Evolutionary conservation across 2,797 vertebrate genomes (phyloP).

Genomic region (Poeciliopsis turneri): DNA sequence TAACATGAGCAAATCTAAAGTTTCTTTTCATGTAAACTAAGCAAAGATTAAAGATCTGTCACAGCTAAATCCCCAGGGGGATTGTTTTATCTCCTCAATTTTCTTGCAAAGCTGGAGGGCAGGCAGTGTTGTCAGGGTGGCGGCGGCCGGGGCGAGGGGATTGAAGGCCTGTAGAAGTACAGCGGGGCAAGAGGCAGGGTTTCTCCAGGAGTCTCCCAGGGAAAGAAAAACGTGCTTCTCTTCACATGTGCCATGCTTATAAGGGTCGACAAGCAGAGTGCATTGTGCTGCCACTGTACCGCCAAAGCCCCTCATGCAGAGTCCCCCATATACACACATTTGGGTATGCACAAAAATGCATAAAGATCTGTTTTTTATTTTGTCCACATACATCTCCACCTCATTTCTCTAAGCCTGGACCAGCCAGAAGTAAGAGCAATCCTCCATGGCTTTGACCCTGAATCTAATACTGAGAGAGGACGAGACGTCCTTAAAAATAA

Average conservation of each 20-base stretch:
- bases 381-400: constrained; percentile 25
- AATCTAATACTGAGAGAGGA: constrained; percentile 51
- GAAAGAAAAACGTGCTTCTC: constrained; percentile 66
- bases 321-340: constrained; percentile 27
- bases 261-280: constrained; percentile 64
- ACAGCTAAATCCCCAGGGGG: constrained; percentile 45
- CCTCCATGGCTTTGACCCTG: constrained; percentile 67
- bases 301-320: constrained; percentile 39
- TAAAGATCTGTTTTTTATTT: constrained; percentile 22
- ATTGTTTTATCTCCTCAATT: constrained; percentile 40
- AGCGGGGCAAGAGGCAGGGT: constrained; percentile 23
- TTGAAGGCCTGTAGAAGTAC: constrained; percentile 17
- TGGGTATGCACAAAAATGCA: constrained; percentile 36
- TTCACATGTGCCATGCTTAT: constrained; percentile 63
- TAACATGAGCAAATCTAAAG: constrained; percentile 14
- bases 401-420: constrained; percentile 56
- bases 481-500: constrained; percentile 57
- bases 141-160: constrained; percentile 10
- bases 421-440: constrained; percentile 62
- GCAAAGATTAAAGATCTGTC: constrained; percentile 54
- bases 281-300: constrained; percentile 43
- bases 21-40: constrained; percentile 30
- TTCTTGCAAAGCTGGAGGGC: constrained; percentile 18
- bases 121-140: constrained; percentile 20
- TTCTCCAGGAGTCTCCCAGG: constrained; percentile 37